Evolutionary conservation across 2,797 vertebrate species (phyloP), one percentile per base, ranked within the genome.

Genomic region (Myripristis murdjan): DNA sequence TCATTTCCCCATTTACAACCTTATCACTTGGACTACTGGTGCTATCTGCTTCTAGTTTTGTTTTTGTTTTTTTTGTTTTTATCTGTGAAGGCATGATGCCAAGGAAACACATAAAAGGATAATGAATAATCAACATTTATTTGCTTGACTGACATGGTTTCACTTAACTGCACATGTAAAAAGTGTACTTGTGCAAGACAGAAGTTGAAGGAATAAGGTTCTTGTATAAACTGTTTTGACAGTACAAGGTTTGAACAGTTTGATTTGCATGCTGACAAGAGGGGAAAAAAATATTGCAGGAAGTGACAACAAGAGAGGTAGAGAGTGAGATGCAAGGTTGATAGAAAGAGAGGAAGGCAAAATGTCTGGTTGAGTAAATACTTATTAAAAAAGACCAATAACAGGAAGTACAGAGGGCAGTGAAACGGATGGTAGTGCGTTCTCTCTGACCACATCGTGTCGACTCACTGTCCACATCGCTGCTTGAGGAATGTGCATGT

Each of bases 401-500:
- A 52, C 1, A 4, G 15, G 46, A 51, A 15, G 54, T 11, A n/a
- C n/a, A 37, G 43, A 69, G 31, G 4, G 41, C 22, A 6, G 28
- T 48, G 26, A 65, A 57, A 26, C n/a, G 28, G n/a, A 8, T 12
- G 39, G 35, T 43, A 0, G 16, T 28, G 39, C 59, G 55, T 60
- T 73, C 6, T 43, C 44, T 49, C 48, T n/a, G 22, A 74, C 56
- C 61, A 60, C 67, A 77, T 77, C 48, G 49, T 39, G 22, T 76
- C 58, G 46, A 28, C 49, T 82, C 20, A 23, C 56, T 58, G 70
- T 85, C 59, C 75, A 79, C 53, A 39, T 70, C 65, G 49, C 64
- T 60, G 65, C 11, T 57, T 8, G 48, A 84, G 76, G 81, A 84
- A 88, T 77, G 84, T 48, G n/a, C 28, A 24, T 59, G 22, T 16